Conservation (phyloP, 1,140 invertebrate species). For the Rhizoglyphus robini region DNA sequence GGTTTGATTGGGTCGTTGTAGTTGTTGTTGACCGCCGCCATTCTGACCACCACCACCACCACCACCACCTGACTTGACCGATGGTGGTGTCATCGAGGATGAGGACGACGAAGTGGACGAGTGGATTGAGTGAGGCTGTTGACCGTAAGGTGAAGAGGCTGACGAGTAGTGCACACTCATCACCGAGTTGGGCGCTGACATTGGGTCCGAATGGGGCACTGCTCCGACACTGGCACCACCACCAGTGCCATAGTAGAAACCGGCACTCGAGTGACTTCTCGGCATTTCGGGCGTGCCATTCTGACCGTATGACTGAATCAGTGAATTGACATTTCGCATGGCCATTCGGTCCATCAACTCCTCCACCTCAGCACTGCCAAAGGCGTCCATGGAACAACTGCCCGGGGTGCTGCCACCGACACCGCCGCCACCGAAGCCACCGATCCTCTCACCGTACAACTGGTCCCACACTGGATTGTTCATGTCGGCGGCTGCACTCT, state of each 20-base stretch:
- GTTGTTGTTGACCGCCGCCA: background rate
- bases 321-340: background rate
- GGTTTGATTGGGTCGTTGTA: background rate
- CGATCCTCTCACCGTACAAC: no score
- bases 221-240: background rate
- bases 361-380: background rate
- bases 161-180: conserved; percentile 1
- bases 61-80: background rate
- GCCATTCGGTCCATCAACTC: background rate
- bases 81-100: conserved; percentile 9
- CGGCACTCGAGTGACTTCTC: background rate
- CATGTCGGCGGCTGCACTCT: background rate
- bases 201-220: background rate
- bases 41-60: no score
- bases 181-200: conserved; percentile 4
- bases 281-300: background rate
- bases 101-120: background rate
- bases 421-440: no score
- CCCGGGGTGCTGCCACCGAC: no score
- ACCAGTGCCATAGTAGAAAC: background rate
- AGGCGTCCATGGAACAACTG: background rate
- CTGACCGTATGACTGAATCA: background rate
- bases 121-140: background rate
- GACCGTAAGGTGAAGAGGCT: background rate
- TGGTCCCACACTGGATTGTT: background rate